Evolutionary conservation across 2,797 vertebrate genomes (phyloP).

Genomic region (Thunnus albacares): DNA sequence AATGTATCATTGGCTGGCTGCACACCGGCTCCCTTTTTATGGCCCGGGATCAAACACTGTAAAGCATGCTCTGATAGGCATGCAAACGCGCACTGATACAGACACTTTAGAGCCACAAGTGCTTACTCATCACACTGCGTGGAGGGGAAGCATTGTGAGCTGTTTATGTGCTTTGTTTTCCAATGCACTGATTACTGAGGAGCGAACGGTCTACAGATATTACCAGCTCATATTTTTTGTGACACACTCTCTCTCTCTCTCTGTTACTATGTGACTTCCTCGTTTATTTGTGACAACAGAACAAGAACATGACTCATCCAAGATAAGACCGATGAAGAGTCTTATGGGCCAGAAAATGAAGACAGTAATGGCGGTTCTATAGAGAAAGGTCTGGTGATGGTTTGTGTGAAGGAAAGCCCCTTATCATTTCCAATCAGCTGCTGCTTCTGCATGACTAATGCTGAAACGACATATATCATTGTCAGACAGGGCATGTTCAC

Average conservation of each 20-base stretch:
- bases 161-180: constrained; percentile 68
- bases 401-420: constrained; percentile 50
- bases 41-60: constrained; percentile 66
- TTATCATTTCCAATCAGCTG: constrained; percentile 76
- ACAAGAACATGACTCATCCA: constrained; percentile 57
- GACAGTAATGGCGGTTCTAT: constrained; percentile 32
- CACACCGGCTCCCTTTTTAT: constrained; percentile 73
- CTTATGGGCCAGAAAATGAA: constrained; percentile 61
- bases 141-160: constrained; percentile 26
- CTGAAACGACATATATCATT: constrained; percentile 76
- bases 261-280: constrained; percentile 38
- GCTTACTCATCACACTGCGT: constrained; percentile 70
- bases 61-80: constrained; percentile 61
- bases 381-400: constrained; percentile 39
- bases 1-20: constrained; percentile 68
- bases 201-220: constrained; percentile 30
- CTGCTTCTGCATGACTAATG: constrained; percentile 74
- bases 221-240: constrained; percentile 32
- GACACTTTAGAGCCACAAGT: constrained; percentile 58
- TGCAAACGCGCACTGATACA: constrained; percentile 57
- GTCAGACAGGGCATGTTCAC: constrained; percentile 72
- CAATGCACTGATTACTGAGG: constrained; percentile 53
- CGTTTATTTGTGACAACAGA: constrained; percentile 71
- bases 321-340: constrained; percentile 57
- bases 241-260: constrained; percentile 25